These are phyloP conservation scores for Drosophila acutilabella DNA, from an alignment of 2,888 invertebrate genomes.

Conservation along the genomic window DNA sequence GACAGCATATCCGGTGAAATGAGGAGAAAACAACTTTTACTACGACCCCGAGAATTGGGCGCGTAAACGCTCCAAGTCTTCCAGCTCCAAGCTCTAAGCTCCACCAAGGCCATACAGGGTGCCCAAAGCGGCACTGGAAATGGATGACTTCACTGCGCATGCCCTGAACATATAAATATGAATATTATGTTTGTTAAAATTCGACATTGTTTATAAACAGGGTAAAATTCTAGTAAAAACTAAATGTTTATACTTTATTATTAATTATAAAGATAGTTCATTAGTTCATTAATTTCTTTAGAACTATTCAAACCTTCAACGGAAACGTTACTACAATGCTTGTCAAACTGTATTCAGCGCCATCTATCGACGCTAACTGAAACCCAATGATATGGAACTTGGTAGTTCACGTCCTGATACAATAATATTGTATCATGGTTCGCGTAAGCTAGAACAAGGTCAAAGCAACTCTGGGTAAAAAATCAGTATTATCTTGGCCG, in stretches of 20 bases:
- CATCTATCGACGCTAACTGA: constrained; percentile 1
- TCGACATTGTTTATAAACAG: too few relatives aligned
- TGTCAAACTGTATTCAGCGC: constrained; percentile 2
- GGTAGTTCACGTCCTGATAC: background rate
- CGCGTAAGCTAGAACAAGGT: background rate
- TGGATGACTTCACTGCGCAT: constrained; percentile 28
- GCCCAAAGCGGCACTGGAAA: constrained; percentile 30
- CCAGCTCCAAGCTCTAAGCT: constrained; percentile 27
- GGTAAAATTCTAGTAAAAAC: too few relatives aligned
- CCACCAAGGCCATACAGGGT: constrained; percentile 47
- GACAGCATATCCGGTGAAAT: constrained; percentile 52
- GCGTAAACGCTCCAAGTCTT: constrained; percentile 55
- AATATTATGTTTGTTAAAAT: too few relatives aligned
- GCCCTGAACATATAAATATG: constrained; percentile 4
- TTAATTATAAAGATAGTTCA: too few relatives aligned
- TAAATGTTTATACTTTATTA: too few relatives aligned
- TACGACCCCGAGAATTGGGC: constrained; percentile 58
- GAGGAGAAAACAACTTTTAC: constrained; percentile 57
- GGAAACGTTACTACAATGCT: too few relatives aligned
- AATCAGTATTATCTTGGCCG: too few relatives aligned
- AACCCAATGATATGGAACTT: background rate
- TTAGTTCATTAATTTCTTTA: too few relatives aligned
- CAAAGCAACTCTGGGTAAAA: too few relatives aligned
- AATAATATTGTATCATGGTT: too few relatives aligned
- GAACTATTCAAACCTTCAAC: background rate